Conservation (phyloP, 2,888 invertebrate genomes). For the Parthenolecanium corni region DNA sequence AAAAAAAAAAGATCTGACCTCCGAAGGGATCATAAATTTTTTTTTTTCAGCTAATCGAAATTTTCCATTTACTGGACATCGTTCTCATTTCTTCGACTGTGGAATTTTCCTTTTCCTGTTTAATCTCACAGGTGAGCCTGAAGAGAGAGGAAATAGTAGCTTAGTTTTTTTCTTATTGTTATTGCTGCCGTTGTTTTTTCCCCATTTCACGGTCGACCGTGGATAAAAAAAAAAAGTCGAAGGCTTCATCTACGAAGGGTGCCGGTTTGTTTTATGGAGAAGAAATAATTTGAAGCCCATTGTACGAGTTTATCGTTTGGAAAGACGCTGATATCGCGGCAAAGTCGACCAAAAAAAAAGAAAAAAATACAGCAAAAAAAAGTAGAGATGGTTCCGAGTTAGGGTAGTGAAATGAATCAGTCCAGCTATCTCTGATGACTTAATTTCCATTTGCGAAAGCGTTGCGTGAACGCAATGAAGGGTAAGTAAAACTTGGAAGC, state of each 20-base stretch:
- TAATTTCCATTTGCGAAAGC: too few relatives aligned
- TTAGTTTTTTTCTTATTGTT: not conserved
- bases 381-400: not conserved
- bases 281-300: constrained; percentile 25
- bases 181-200: not conserved
- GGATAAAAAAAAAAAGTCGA: too few relatives aligned
- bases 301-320: constrained; percentile 25
- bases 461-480: too few relatives aligned
- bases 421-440: not conserved
- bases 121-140: not conserved
- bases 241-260: too few relatives aligned
- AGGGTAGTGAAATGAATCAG: constrained; percentile 4
- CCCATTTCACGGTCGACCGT: too few relatives aligned
- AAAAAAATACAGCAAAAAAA: not conserved
- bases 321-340: constrained; percentile 24
- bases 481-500: too few relatives aligned
- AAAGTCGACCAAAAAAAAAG: not conserved
- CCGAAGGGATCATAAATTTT: too few relatives aligned
- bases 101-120: not conserved
- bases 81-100: too few relatives aligned
- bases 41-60: too few relatives aligned
- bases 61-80: too few relatives aligned
- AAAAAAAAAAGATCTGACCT: too few relatives aligned
- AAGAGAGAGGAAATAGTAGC: not conserved
- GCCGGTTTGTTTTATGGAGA: constrained; percentile 25